Evolutionary conservation across 2,888 invertebrate species (phyloP).

Genomic region (Lasiommata megera): DNA sequence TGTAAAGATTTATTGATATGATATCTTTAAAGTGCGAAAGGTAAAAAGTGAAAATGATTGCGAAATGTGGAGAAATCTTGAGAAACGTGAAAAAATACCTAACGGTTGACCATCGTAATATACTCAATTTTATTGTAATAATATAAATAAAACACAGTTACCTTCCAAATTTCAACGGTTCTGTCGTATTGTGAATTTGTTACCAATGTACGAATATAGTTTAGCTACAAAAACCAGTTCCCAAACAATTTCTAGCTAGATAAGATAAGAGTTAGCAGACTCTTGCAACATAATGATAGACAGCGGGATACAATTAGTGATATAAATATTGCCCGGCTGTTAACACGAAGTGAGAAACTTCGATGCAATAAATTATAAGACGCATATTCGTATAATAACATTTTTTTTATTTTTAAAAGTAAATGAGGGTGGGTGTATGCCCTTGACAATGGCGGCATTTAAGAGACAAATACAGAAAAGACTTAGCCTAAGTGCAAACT

Average conservation of each 20-base stretch:
- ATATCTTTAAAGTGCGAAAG: neutral
- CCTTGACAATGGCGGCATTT: slow-evolving; percentile 28
- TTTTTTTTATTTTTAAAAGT: slow-evolving; percentile 38
- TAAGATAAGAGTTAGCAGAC: neutral
- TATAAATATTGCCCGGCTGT: slow-evolving; percentile 10
- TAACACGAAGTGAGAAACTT: slow-evolving; percentile 5
- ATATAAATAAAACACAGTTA: neutral
- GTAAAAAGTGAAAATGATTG: neutral
- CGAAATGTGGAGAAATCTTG: neutral
- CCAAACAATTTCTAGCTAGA: neutral
- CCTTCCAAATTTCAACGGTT: too few relatives aligned
- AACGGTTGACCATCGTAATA: neutral
- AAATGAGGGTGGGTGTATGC: slow-evolving; percentile 36
- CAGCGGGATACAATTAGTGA: slow-evolving; percentile 17
- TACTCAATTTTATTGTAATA: neutral
- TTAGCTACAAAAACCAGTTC: neutral
- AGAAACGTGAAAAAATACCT: too few relatives aligned
- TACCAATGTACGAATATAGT: too few relatives aligned
- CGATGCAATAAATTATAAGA: slow-evolving; percentile 21
- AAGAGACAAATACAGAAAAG: slow-evolving; percentile 30
- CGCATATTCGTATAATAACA: slow-evolving; percentile 27
- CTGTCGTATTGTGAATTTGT: too few relatives aligned
- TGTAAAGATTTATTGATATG: neutral
- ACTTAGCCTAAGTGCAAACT: slow-evolving; percentile 9
- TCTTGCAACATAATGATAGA: slow-evolving; percentile 24